Conservation (phyloP, 2,113 vertebrate genomes). For the Eubucco bourcierii region DNA sequence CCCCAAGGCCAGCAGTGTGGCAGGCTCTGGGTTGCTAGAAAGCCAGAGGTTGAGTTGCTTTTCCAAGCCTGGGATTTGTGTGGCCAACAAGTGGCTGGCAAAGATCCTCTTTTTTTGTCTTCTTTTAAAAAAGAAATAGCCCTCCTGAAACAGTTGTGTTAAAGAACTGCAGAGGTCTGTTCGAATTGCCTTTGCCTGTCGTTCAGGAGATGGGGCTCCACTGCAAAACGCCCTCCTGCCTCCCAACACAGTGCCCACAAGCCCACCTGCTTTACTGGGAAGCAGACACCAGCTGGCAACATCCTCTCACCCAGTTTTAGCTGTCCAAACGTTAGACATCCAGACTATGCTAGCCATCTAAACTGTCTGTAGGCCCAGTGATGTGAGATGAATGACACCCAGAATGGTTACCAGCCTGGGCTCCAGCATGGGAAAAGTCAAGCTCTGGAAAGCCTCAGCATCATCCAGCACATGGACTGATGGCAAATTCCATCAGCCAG, state of each 20-base stretch:
- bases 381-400: not conserved
- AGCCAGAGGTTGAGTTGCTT: not conserved
- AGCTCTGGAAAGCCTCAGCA: not conserved
- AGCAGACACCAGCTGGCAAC: slow-evolving; percentile 14
- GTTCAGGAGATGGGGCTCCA: not conserved
- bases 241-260: not conserved
- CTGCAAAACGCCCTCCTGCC: not conserved
- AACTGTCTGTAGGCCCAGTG: not conserved
- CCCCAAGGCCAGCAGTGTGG: fast-evolving
- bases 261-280: not conserved
- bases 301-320: not conserved
- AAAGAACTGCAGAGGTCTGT: not conserved
- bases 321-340: not conserved
- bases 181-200: not conserved
- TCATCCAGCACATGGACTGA: not conserved
- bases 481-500: not conserved
- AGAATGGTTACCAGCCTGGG: not conserved
- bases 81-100: not conserved
- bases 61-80: not conserved
- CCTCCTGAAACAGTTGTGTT: not conserved
- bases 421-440: not conserved
- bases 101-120: not conserved
- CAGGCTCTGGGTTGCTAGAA: not conserved
- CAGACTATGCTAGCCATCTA: not conserved
- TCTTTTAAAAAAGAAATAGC: not conserved